Evolutionary conservation across 2,888 invertebrate genomes (phyloP).

Genomic region (Phymatocera aterrima): DNA sequence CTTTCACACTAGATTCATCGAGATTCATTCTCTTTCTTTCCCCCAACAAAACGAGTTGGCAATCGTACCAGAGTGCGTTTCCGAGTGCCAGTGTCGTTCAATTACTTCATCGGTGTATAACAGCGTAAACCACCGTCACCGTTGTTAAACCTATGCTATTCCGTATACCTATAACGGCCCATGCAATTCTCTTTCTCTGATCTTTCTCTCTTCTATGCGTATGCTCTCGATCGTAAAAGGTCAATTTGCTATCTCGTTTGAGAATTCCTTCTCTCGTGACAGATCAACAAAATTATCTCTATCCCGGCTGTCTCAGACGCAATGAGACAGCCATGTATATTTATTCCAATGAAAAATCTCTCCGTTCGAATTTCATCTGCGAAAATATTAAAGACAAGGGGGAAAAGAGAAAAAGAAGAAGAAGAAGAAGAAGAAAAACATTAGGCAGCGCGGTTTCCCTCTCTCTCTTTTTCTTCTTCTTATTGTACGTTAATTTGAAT

Average conservation of each 20-base stretch:
- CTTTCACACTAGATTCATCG: not conserved
- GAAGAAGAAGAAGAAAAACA: too few relatives aligned
- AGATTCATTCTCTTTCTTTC: not conserved
- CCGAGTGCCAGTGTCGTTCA: conserved; percentile 12
- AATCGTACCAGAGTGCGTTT: conserved; percentile 24
- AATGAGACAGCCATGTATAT: too few relatives aligned
- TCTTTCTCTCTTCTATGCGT: too few relatives aligned
- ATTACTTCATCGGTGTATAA: conserved; percentile 15
- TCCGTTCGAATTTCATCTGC: too few relatives aligned
- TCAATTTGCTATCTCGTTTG: not conserved
- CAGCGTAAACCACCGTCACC: not conserved
- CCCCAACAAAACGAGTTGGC: conserved; percentile 11
- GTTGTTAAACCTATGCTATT: not conserved
- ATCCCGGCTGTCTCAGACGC: too few relatives aligned
- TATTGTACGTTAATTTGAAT: not conserved
- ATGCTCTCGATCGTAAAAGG: not conserved
- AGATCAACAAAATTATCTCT: too few relatives aligned
- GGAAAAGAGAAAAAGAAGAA: not conserved
- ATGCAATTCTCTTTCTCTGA: not conserved
- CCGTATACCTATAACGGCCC: not conserved
- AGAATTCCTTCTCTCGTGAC: not conserved
- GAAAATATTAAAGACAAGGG: not conserved
- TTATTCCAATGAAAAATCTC: too few relatives aligned
- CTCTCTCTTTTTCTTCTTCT: too few relatives aligned
- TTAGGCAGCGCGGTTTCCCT: not conserved